Conservation (phyloP, 2,888 invertebrate species). For the Spodoptera picta region DNA sequence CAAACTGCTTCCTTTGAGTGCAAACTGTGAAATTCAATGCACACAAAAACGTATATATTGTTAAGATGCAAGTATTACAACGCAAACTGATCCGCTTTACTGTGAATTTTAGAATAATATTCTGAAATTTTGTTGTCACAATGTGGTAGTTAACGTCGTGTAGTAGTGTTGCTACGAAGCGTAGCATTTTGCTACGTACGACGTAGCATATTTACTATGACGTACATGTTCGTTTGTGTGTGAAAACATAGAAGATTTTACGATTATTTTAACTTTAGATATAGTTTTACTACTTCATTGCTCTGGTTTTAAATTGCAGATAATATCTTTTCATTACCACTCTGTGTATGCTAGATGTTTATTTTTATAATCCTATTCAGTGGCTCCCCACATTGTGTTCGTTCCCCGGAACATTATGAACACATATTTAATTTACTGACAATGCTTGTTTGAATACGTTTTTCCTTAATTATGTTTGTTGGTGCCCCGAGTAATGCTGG, state of each 20-base stretch:
- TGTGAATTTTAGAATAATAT: neutral
- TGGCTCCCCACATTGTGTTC: neutral
- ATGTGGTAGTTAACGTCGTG: neutral
- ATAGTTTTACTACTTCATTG: neutral
- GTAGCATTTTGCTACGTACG: neutral
- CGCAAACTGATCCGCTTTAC: neutral
- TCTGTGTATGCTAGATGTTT: neutral
- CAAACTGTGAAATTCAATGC: neutral
- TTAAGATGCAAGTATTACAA: neutral
- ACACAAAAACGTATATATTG: neutral
- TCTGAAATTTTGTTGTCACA: neutral
- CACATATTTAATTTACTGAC: slow-evolving; percentile 28
- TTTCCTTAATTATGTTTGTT: slow-evolving; percentile 30
- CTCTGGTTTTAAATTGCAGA: no score
- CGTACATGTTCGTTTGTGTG: no score
- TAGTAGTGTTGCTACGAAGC: slow-evolving; percentile 19
- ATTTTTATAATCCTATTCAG: neutral
- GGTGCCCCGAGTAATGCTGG: slow-evolving; percentile 9
- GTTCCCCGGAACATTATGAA: slow-evolving; percentile 13
- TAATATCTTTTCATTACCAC: no score
- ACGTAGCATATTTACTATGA: slow-evolving; percentile 1
- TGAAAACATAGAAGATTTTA: no score
- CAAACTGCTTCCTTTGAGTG: slow-evolving; percentile 20
- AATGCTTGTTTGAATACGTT: slow-evolving; percentile 27
- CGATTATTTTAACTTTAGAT: no score